These are phyloP conservation scores for Anticlea derivata DNA, from an alignment of 2,888 invertebrate genomes.

Conservation along the genomic window DNA sequence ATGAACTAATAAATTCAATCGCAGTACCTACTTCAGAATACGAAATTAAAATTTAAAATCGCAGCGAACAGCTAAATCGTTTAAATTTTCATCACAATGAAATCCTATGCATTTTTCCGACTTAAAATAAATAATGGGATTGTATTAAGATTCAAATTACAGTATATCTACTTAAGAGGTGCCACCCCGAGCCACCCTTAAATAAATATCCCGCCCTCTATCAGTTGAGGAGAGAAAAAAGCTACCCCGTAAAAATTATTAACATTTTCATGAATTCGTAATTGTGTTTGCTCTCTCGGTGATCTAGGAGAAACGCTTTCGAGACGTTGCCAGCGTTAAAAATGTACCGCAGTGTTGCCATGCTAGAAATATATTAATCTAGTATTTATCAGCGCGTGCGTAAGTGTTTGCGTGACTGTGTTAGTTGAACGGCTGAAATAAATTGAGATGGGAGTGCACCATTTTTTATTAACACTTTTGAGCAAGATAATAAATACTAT, in stretches of 20 bases:
- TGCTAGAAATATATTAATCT: slow-evolving; percentile 31
- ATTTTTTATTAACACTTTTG: slow-evolving; percentile 4
- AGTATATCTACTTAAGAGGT: slow-evolving; percentile 66
- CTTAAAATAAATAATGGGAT: slow-evolving; percentile 76
- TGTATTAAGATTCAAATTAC: slow-evolving; percentile 77
- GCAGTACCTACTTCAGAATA: slow-evolving; percentile 39
- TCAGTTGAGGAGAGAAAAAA: slow-evolving; percentile 47
- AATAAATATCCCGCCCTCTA: slow-evolving; percentile 64
- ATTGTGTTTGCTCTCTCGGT: slow-evolving; percentile 55
- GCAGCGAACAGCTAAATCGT: slow-evolving; percentile 43
- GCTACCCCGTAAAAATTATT: slow-evolving; percentile 65
- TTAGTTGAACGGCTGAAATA: slow-evolving; percentile 6
- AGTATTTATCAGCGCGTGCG: slow-evolving; percentile 32
- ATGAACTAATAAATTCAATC: slow-evolving; percentile 35
- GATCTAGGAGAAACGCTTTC: slow-evolving; percentile 48
- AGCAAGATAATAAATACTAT: no score
- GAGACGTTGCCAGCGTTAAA: slow-evolving; percentile 47
- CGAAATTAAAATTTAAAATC: slow-evolving; percentile 54
- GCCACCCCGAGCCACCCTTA: slow-evolving; percentile 49
- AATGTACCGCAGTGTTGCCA: slow-evolving; percentile 43
- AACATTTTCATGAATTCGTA: slow-evolving; percentile 71
- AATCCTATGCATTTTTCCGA: slow-evolving; percentile 63
- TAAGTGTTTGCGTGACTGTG: slow-evolving; percentile 26
- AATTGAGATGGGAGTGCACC: not conserved
- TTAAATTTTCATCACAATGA: slow-evolving; percentile 55